These are phyloP conservation scores for Macrotis lagotis DNA, from an alignment of 2,113 vertebrate species.

Conservation along the genomic window DNA sequence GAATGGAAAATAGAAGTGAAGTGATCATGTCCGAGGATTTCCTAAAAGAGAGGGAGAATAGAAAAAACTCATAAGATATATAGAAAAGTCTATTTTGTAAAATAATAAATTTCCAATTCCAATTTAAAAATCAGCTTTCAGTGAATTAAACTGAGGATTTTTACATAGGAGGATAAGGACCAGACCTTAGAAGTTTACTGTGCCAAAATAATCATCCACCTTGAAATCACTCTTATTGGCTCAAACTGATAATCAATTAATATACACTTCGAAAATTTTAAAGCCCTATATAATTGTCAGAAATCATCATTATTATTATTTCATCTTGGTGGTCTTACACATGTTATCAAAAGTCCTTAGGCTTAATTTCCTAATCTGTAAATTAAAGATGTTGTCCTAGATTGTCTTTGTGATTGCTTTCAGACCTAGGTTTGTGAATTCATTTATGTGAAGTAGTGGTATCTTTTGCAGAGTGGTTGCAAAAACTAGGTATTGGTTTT, in stretches of 20 bases:
- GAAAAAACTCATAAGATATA: background rate
- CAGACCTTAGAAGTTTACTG: conserved; percentile 27
- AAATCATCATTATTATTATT: background rate
- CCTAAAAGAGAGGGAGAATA: no score
- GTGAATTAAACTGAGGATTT: background rate
- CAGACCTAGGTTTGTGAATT: background rate
- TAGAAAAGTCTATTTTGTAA: background rate
- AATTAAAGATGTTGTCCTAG: background rate
- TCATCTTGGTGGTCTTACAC: background rate
- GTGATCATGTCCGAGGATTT: background rate
- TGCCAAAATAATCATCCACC: conserved; percentile 30
- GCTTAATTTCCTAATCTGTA: background rate
- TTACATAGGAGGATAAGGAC: background rate
- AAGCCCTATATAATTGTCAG: background rate
- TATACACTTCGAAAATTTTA: background rate
- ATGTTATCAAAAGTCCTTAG: background rate
- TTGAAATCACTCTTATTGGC: background rate
- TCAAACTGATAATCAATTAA: background rate
- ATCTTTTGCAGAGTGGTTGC: background rate
- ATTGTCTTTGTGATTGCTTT: background rate
- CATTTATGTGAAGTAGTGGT: background rate
- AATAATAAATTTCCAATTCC: background rate
- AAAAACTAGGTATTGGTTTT: conserved; percentile 25
- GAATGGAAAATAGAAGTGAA: background rate
- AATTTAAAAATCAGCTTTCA: background rate